phyloP scores from a whole-genome alignment of 2,888 invertebrate species.

The Cephus spinipes region DNA sequence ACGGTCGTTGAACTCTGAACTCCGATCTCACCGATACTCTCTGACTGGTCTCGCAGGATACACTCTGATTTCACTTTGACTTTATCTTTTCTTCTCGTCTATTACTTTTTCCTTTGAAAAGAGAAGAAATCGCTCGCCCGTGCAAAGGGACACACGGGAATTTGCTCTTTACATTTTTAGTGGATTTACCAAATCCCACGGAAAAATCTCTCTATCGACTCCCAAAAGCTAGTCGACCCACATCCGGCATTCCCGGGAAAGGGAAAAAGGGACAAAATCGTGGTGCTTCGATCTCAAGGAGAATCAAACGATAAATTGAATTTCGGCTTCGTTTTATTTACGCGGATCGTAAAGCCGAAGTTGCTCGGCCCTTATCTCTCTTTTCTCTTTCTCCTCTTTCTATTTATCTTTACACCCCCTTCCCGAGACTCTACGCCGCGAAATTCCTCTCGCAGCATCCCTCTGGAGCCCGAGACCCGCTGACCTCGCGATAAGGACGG shows the following conservation, averaged over 20 bases:
- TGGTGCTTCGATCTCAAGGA: neutral
- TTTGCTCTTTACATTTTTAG: neutral
- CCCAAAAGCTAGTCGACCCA: neutral
- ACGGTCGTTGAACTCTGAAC: neutral
- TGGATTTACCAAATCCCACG: neutral
- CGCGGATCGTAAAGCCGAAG: neutral
- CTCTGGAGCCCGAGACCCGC: neutral
- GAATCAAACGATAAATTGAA: constrained; percentile 14
- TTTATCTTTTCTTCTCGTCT: neutral
- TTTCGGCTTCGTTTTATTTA: constrained; percentile 10
- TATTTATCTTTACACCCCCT: constrained; percentile 10
- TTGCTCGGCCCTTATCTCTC: neutral
- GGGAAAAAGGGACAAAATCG: neutral
- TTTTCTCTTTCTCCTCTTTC: constrained; percentile 9
- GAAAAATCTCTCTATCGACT: neutral
- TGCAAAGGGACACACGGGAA: neutral
- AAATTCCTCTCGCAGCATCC: neutral
- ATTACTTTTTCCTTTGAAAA: neutral
- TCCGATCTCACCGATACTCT: neutral
- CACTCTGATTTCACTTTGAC: neutral
- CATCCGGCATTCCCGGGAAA: neutral
- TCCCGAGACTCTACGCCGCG: constrained; percentile 9
- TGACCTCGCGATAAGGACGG: constrained; percentile 16
- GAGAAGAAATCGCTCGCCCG: neutral
- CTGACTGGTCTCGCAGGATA: neutral